Evolutionary conservation across 2,113 vertebrate species (phyloP), one percentile per base, ranked within the genome.

Genomic region (Clarias gariepinus): DNA sequence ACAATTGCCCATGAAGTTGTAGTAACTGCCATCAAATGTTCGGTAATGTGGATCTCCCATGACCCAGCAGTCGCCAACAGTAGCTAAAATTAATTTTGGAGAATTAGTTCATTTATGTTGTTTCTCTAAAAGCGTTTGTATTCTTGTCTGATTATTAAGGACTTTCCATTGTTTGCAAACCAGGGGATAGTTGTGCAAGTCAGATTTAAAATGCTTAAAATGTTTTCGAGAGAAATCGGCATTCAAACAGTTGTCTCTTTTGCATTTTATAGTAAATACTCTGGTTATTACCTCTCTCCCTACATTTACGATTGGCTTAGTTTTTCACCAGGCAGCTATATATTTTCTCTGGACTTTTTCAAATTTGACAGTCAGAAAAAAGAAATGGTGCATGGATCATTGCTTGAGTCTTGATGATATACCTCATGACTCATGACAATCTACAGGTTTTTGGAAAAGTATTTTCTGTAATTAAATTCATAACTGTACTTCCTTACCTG

Each of bases 1-100:
- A 89, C 95, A 96, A 82, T 92, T 93, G 66, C 95, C 95, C 91
- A 95, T 95, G 76, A 95, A 95, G 84, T 94, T 47, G 82, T 83
- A 96, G 60, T 60, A 74, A 47, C 15, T 82, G 0, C 91, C 92
- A 21, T 96, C 95, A 61, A 95, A 95, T 6, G 94, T 94, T 25
- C 66, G 81, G 78, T 95, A 96, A 60, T 95, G 95, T 33, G 93
- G 93, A 87, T 95, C 93, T n/a, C 94, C 94, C 64, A 88, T 90
- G 3, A 93, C 94, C 91, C 90, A 93, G 84, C 95, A 96, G 30
- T 85, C 91, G 6, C 92, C 93, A 57, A 78, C 55, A 71, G 28
- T 73, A 28, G 61, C 15, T 57, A 47, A 53, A 53, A 21, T 28
- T 0, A 58, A 74, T 74, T 71, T 60, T 74, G 53, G 12, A 25